A percentile compares a stretch with the other conserved stretches of the same genome.
These are phyloP conservation scores for Pantala flavescens DNA, from an alignment of 1,140 invertebrate species.

Conservation along the genomic window DNA sequence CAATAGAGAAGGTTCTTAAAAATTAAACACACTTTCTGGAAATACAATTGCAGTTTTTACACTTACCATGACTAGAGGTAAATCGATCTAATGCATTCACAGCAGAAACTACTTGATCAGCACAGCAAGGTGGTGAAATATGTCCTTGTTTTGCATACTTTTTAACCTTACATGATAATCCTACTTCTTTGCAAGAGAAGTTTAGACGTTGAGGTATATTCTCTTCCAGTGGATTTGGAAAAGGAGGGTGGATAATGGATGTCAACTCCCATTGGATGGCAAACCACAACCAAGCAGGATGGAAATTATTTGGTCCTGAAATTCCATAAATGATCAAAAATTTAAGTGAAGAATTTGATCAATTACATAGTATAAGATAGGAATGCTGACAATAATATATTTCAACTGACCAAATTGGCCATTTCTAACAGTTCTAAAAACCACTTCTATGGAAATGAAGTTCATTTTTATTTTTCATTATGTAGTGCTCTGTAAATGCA, in stretches of 20 bases:
- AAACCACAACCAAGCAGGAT: conserved; percentile 21
- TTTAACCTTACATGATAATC: conserved; percentile 19
- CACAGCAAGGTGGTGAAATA: conserved; percentile 24
- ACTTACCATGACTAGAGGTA: neutral
- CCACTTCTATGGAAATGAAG: too few relatives aligned
- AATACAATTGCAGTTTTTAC: too few relatives aligned
- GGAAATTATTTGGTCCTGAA: neutral
- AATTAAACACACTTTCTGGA: too few relatives aligned
- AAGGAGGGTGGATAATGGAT: conserved; percentile 14
- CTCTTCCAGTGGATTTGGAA: neutral
- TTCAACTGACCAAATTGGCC: too few relatives aligned
- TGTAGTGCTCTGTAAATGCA: too few relatives aligned
- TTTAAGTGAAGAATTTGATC: too few relatives aligned
- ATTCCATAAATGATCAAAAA: neutral
- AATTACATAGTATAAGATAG: too few relatives aligned
- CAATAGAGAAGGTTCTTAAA: too few relatives aligned
- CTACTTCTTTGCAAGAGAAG: conserved; percentile 24
- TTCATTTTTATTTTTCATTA: too few relatives aligned
- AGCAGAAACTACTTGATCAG: conserved; percentile 20
- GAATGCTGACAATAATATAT: too few relatives aligned
- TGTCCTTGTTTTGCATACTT: conserved; percentile 15
- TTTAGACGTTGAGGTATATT: neutral
- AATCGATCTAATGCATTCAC: conserved; percentile 19
- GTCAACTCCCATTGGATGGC: conserved; percentile 24
- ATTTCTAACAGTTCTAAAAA: too few relatives aligned